These are phyloP conservation scores for Pongo pygmaeus DNA, from an alignment of 2,113 vertebrate species.

Conservation along the genomic window DNA sequence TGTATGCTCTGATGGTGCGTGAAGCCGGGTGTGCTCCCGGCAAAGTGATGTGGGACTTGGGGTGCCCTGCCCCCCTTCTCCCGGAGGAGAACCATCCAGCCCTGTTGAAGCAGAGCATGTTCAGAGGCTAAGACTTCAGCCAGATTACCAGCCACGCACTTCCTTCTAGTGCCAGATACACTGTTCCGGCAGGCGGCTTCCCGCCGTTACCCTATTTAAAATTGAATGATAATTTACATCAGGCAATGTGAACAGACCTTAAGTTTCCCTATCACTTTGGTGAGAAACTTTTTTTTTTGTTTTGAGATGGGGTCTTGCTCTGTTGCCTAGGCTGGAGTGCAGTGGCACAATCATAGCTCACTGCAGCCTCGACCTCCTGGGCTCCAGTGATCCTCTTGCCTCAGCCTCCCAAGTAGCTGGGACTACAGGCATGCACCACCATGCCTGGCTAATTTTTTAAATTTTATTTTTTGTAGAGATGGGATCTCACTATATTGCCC, in stretches of 20 bases:
- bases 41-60: background rate
- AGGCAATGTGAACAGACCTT: background rate
- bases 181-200: background rate
- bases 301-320: background rate
- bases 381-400: background rate
- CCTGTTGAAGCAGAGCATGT: background rate
- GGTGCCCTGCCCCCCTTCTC: background rate
- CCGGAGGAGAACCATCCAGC: fast-evolving
- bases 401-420: background rate
- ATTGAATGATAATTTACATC: background rate
- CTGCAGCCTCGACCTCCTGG: background rate
- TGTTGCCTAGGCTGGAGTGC: background rate
- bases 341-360: background rate
- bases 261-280: background rate
- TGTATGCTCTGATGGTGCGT: fast-evolving
- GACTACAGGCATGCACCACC: background rate
- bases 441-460: background rate
- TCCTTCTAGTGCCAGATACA: background rate
- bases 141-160: background rate
- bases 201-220: background rate
- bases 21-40: fast-evolving
- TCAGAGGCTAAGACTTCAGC: background rate
- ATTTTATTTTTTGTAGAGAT: background rate
- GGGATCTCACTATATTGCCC: background rate
- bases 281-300: background rate